A percentile compares a stretch with the other conserved stretches of the same genome.
phyloP scores from a whole-genome alignment of 2,113 vertebrate genomes.

The Tragelaphus strepsiceros region DNA sequence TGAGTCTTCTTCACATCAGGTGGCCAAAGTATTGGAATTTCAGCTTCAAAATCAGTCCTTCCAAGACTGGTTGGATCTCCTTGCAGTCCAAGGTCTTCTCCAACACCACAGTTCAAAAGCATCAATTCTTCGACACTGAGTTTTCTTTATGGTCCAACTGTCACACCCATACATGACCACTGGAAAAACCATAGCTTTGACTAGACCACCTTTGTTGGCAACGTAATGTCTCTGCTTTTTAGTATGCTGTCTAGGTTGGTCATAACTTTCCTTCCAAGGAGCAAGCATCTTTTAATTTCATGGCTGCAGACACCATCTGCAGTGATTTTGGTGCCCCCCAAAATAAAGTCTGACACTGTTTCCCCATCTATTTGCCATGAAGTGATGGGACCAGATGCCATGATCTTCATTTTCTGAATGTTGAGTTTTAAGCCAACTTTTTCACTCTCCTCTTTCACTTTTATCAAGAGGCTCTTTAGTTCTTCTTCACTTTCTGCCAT shows the following conservation, averaged over 20 bases:
- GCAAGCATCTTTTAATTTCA: background rate
- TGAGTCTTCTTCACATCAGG: background rate
- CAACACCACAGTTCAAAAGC: background rate
- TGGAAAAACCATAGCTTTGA: background rate
- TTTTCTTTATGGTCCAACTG: background rate
- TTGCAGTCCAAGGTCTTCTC: background rate
- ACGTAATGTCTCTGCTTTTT: background rate
- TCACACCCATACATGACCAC: background rate
- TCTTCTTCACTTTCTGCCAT: background rate
- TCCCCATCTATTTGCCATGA: background rate
- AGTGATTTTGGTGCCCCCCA: rapidly evolving
- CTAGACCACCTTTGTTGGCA: background rate
- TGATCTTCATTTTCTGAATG: background rate
- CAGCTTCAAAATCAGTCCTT: background rate
- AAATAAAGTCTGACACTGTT: background rate
- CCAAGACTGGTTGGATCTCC: background rate
- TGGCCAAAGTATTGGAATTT: background rate
- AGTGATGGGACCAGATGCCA: background rate
- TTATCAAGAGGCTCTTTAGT: background rate
- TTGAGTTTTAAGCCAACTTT: background rate
- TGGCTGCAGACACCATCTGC: background rate
- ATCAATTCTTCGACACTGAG: background rate
- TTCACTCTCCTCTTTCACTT: background rate
- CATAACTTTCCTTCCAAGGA: background rate
- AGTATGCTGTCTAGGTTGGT: background rate